Conservation (phyloP, 2,888 invertebrate genomes). For the Philonicus albiceps region DNA sequence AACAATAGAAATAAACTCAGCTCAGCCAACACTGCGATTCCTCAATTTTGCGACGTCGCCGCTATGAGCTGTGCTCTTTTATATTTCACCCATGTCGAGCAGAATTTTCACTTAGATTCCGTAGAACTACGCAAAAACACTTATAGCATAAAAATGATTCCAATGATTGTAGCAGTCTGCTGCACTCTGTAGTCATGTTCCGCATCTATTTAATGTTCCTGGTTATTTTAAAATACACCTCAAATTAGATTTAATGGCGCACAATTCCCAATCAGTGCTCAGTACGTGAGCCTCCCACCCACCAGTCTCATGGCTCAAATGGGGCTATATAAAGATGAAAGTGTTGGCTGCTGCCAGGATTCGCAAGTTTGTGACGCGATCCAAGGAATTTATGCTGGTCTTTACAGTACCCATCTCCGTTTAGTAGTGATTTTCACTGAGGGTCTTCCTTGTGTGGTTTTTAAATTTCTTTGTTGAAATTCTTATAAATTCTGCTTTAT, state of each 20-base stretch:
- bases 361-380: not conserved
- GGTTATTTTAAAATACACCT: conserved; percentile 22
- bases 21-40: not conserved
- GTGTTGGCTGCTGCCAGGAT: not conserved
- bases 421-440: not conserved
- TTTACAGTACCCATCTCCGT: not conserved
- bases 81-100: not conserved
- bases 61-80: not conserved
- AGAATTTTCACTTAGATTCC: not conserved
- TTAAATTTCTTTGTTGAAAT: conserved; percentile 4
- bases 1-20: not conserved
- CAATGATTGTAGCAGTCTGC: not conserved
- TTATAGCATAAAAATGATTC: not conserved
- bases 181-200: not conserved
- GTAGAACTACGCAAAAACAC: not conserved
- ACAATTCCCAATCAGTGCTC: conserved; percentile 21
- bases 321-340: not conserved
- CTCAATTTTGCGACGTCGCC: not conserved
- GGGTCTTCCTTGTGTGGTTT: not conserved
- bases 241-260: conserved; percentile 6
- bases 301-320: not conserved
- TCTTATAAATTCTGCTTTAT: conserved; percentile 2
- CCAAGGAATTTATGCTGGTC: not conserved
- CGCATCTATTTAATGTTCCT: not conserved
- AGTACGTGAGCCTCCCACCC: not conserved